Percentiles rank a stretch among this genome's conserved stretches.
Conservation (phyloP, 2,113 vertebrate species). For the Pseudorhombus dupliciocellatus region DNA sequence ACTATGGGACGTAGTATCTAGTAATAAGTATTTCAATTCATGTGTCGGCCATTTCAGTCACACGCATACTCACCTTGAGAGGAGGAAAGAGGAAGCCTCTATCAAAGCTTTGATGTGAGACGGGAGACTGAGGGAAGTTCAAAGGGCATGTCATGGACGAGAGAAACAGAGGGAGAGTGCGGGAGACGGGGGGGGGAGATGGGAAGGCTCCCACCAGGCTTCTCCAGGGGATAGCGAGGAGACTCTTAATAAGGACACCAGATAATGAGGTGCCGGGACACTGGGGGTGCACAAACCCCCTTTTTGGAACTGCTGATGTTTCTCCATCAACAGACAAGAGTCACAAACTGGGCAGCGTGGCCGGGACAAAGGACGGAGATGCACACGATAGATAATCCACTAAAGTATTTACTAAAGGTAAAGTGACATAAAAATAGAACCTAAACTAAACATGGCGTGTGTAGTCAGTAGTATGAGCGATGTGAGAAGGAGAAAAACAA, state of each 20-base stretch:
- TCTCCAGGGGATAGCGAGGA: constrained; percentile 60
- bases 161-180: constrained; percentile 58
- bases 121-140: constrained; percentile 68
- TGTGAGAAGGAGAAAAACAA: too few relatives aligned
- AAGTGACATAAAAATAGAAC: too few relatives aligned
- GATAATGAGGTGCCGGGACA: constrained; percentile 70
- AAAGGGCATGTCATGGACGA: constrained; percentile 62
- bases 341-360: too few relatives aligned
- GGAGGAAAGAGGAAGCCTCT: constrained; percentile 64
- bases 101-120: constrained; percentile 72
- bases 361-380: too few relatives aligned
- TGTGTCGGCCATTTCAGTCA: constrained; percentile 14
- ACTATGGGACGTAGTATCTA: background rate
- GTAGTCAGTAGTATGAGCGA: too few relatives aligned
- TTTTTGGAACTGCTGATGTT: constrained; percentile 2
- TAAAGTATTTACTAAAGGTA: too few relatives aligned
- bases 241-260: constrained; percentile 71
- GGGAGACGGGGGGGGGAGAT: constrained; percentile 26
- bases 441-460: too few relatives aligned
- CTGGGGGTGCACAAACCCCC: constrained; percentile 32
- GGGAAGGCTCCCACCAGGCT: constrained; percentile 51
- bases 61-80: constrained; percentile 68
- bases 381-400: too few relatives aligned
- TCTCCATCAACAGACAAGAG: constrained; percentile 26
- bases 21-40: constrained; percentile 4